Conservation (phyloP, 2,888 invertebrate species). For the Hyles lineata region DNA sequence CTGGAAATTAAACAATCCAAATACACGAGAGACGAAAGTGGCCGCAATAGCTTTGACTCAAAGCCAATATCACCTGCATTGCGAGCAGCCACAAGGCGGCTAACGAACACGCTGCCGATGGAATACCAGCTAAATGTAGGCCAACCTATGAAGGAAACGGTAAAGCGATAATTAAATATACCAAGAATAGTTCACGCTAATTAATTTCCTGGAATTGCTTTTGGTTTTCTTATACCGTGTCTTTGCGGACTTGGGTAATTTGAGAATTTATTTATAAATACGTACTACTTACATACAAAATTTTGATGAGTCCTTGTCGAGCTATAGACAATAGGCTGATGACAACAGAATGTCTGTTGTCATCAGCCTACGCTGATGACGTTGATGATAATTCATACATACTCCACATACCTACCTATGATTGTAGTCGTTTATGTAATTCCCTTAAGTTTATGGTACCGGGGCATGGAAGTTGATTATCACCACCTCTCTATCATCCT, state of each 20-base stretch:
- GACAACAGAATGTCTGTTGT: too few relatives aligned
- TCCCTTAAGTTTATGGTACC: too few relatives aligned
- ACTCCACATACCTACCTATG: too few relatives aligned
- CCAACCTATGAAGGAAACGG: neutral
- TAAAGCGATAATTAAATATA: neutral
- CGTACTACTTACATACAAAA: too few relatives aligned
- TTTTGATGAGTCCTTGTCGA: too few relatives aligned
- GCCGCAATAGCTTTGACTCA: conserved; percentile 24
- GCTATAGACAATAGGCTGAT: too few relatives aligned
- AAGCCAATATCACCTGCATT: conserved; percentile 18
- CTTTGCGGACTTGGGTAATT: neutral
- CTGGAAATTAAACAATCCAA: conserved; percentile 15
- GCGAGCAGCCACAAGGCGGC: conserved; percentile 14
- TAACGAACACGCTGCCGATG: conserved; percentile 9
- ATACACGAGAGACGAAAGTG: conserved; percentile 26
- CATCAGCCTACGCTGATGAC: too few relatives aligned
- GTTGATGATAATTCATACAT: too few relatives aligned
- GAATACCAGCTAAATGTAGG: neutral
- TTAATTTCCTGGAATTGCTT: neutral
- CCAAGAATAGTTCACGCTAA: neutral
- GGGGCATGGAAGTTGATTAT: too few relatives aligned
- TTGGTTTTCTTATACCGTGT: neutral
- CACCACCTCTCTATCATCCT: too few relatives aligned
- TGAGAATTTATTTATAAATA: too few relatives aligned
- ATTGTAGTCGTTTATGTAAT: too few relatives aligned